Percentiles rank a stretch among this genome's conserved stretches.
Conservation (phyloP, 2,113 vertebrate species). For the Neodon shergylaensis region DNA sequence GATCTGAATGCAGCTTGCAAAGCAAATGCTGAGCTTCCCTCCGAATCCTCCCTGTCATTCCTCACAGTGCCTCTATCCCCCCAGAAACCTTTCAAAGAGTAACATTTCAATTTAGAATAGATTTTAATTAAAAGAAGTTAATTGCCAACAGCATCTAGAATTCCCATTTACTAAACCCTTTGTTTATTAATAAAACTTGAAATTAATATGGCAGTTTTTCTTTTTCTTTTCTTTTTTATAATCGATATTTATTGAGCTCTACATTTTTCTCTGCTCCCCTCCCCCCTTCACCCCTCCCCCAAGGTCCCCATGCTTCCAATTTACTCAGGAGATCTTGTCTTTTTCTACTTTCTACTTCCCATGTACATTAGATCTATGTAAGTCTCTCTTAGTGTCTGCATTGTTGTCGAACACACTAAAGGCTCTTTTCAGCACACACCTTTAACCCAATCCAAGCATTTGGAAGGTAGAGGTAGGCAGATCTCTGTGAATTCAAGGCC, state of each 20-base stretch:
- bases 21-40: not conserved
- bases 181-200: conserved; percentile 4
- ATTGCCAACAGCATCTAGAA: not conserved
- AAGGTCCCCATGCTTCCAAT: too few species aligned
- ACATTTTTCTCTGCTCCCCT: too few species aligned
- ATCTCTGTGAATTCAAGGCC: not conserved
- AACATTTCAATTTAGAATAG: conserved; percentile 23
- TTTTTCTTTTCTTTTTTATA: too few species aligned
- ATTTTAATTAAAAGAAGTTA: not conserved
- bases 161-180: not conserved
- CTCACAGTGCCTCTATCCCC: too few species aligned
- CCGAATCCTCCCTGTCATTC: not conserved
- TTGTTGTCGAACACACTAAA: too few species aligned
- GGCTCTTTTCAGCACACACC: not conserved
- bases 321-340: too few species aligned
- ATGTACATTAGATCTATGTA: too few species aligned
- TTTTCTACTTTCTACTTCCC: too few species aligned
- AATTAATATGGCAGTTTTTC: not conserved
- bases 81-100: not conserved
- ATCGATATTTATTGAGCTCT: too few species aligned
- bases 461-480: not conserved
- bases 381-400: too few species aligned
- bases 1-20: not conserved
- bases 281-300: too few species aligned
- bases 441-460: not conserved